phyloP scores from a whole-genome alignment of 1,140 invertebrate species.

The Orchesella cincta region DNA sequence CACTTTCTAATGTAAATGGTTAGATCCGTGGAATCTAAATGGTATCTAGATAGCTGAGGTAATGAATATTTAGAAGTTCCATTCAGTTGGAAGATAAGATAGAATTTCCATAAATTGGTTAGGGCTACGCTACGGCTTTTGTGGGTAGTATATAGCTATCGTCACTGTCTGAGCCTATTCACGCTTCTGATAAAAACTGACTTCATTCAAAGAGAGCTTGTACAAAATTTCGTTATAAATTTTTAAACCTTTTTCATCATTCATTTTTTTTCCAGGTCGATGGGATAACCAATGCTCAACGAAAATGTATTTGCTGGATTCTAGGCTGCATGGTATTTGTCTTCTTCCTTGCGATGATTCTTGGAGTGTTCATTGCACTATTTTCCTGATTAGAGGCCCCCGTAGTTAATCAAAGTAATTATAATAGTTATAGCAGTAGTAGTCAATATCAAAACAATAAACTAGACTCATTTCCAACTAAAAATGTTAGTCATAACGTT shows the following conservation, averaged over 20 bases:
- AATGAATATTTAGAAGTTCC: no score
- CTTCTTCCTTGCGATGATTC: conserved; percentile 49
- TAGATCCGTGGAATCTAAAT: no score
- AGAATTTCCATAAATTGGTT: no score
- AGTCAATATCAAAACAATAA: conserved; percentile 22
- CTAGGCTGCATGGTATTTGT: conserved; percentile 48
- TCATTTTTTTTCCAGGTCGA: conserved; percentile 37
- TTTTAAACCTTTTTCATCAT: not conserved
- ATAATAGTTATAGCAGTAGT: conserved; percentile 3
- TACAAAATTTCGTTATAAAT: no score
- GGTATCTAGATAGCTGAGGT: no score
- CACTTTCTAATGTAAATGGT: no score
- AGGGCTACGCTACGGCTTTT: no score
- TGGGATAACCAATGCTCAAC: conserved; percentile 48
- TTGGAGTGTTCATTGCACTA: conserved; percentile 49
- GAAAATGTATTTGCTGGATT: conserved; percentile 47
- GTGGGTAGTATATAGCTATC: no score
- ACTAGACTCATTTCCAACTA: not conserved
- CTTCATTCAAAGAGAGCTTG: not conserved
- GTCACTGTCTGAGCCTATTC: no score
- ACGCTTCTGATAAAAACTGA: not conserved
- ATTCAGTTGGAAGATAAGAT: no score
- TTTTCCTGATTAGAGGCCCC: conserved; percentile 42
- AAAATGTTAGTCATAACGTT: not conserved
- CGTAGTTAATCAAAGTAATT: conserved; percentile 22